Evolutionary conservation across 2,888 invertebrate species (phyloP), one percentile per base, ranked within the genome.

Genomic region (Callinectes sapidus): DNA sequence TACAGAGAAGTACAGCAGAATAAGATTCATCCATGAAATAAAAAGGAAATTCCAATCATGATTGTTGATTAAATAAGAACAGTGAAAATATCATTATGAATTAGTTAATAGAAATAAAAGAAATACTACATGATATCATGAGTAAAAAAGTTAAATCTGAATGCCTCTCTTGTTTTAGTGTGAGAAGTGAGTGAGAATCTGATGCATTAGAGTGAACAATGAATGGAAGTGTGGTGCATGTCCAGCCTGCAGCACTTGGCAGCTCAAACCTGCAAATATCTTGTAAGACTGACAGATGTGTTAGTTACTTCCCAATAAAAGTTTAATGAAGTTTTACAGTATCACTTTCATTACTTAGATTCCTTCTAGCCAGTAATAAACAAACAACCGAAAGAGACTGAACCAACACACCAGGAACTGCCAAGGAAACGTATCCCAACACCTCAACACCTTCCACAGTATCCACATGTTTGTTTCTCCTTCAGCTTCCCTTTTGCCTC

Each of bases 291-390:
- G 71, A 71, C 71, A 71, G 71, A 71, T 28, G 28, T 71, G 71
- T 28, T 71, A n/a, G 6, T 71, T 71, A 71, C 71, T 71, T 71
- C 71, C 71, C 71, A 71, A 71, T 71, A 71, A 71, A 71, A 71
- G 71, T 71, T 71, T 71, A 28, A 71, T 71, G 71, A 71, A 71
- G 71, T 71, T 71, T 71, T 71, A 10, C 71, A 71, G 71, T 28
- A 71, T 6, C n/a, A 71, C 28, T 71, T 71, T 71, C 61, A 13
- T 71, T 71, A 71, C 28, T n/a, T 28, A 28, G 71, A n/a, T 71
- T 71, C 71, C 71, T 71, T 10, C n/a, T 23, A 28, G 28, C 1
- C 28, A 71, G 23, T 61, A 61, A 61, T 61, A 18, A 23, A 61
- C 23, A 61, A 61, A 61, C 1, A 23, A 61, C 18, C 5, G 13